phyloP scores from a whole-genome alignment of 1,140 invertebrate genomes.

The Pachyrhynchus sulphureomaculatus region DNA sequence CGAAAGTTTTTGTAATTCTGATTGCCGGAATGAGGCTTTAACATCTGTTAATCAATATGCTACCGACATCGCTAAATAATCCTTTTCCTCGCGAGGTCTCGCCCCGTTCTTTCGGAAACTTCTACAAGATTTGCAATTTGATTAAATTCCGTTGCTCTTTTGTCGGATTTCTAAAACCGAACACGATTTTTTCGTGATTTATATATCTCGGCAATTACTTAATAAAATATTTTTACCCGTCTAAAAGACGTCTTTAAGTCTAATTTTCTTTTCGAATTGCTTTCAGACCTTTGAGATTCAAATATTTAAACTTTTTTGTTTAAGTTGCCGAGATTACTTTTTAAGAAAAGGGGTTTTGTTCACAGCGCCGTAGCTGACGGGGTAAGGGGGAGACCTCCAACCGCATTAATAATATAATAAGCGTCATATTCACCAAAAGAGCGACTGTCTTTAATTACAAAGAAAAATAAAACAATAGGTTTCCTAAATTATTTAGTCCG shows the following conservation, averaged over 20 bases:
- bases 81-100: slow-evolving; percentile 3
- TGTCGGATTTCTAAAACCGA: slow-evolving; percentile 20
- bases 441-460: no score
- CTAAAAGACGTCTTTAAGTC: neutral
- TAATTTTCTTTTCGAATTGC: slow-evolving; percentile 19
- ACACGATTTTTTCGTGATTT: slow-evolving; percentile 26
- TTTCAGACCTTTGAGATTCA: slow-evolving; percentile 10
- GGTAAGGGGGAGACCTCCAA: no score
- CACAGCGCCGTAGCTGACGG: no score
- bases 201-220: slow-evolving; percentile 23
- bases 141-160: slow-evolving; percentile 26
- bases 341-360: no score
- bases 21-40: neutral
- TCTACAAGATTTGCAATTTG: slow-evolving; percentile 26
- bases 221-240: slow-evolving; percentile 17
- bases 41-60: slow-evolving; percentile 18
- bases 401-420: no score
- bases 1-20: neutral
- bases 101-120: slow-evolving; percentile 4
- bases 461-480: no score
- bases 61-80: slow-evolving; percentile 14
- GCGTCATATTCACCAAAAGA: no score
- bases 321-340: no score
- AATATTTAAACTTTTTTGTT: neutral
- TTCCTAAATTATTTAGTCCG: no score